Evolutionary conservation across 2,797 vertebrate genomes (phyloP), one percentile per base, ranked within the genome.

Genomic region (Gobionotothen gibberifrons): DNA sequence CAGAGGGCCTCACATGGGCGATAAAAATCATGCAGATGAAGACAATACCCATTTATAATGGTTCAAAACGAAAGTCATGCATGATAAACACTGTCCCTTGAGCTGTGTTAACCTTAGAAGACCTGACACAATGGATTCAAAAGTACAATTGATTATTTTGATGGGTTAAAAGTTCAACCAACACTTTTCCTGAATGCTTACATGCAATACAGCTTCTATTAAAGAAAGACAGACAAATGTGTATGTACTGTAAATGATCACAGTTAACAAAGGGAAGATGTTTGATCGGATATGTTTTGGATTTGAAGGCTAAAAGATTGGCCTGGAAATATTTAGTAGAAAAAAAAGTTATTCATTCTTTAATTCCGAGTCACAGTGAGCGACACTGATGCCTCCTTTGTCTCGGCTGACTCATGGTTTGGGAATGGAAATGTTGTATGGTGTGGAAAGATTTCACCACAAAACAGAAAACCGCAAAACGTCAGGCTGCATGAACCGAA

Each of bases 321-420:
- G 32, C 77, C 68, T 63, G 79, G 82, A 86, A 87, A 82, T 65
- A 69, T 69, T 86, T 59, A 36, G 72, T 51, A 72, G 73, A 70
- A 78, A 36, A 36, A 71, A 70, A 77, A 76, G 70, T 78, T 86
- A 87, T 88, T 82, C 52, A 85, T 88, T 89, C 74, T 84, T 77
- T 75, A 69, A 82, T 85, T 87, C 76, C 66, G 70, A 85, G 66
- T 81, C 82, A 53, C 57, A 74, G 80, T 74, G 81, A 84, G 89
- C 40, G 51, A 64, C 83, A 93, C 91, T 93, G 90, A 92, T 75
- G 87, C 79, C 76, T 82, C 79, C 92, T 94, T 94, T 94, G 93
- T 94, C 56, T 89, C 70, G 75, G 74, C 90, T 94, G 93, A 94
- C 87, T 94, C 93, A 94, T 92, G 83, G 74, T 82, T 81, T 82